Evolutionary conservation across 2,797 vertebrate genomes (phyloP).

Genomic region (Salarias fasciatus): DNA sequence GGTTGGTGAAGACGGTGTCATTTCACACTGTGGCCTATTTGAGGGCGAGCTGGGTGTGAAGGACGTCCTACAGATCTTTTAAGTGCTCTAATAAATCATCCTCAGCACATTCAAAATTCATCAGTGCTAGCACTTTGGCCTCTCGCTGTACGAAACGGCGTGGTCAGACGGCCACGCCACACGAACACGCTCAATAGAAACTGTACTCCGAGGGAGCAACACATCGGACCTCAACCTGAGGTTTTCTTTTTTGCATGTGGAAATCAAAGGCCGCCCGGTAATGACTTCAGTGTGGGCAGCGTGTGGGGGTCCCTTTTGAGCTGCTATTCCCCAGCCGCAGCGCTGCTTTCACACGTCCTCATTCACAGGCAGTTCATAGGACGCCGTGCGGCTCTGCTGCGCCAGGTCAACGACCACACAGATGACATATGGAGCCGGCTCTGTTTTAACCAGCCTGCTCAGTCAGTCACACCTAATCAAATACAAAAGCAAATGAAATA

Average conservation of each 20-base stretch:
- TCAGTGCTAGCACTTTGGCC: slow-evolving; percentile 68
- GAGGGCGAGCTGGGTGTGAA: slow-evolving; percentile 64
- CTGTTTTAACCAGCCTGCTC: slow-evolving; percentile 50
- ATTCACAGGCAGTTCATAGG: slow-evolving; percentile 57
- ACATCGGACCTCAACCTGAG: slow-evolving; percentile 64
- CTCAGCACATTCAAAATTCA: slow-evolving; percentile 72
- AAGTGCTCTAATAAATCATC: slow-evolving; percentile 77
- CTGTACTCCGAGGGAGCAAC: slow-evolving; percentile 48
- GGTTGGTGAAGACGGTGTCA: slow-evolving; percentile 49
- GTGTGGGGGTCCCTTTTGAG: slow-evolving; percentile 66
- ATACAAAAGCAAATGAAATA: slow-evolving; percentile 62
- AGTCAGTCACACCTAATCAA: slow-evolving; percentile 75
- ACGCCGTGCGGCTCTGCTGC: slow-evolving; percentile 38
- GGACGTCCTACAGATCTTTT: slow-evolving; percentile 70
- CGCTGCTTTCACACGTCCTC: slow-evolving; percentile 71
- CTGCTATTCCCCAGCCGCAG: slow-evolving; percentile 61
- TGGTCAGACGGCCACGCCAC: slow-evolving; percentile 55
- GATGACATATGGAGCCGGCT: slow-evolving; percentile 63
- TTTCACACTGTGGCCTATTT: slow-evolving; percentile 62
- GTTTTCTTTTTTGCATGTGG: slow-evolving; percentile 64
- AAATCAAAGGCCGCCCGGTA: slow-evolving; percentile 76
- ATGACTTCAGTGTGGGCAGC: slow-evolving; percentile 76
- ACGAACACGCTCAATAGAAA: slow-evolving; percentile 56
- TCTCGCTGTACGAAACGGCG: slow-evolving; percentile 41
- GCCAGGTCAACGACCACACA: slow-evolving; percentile 67